Percentiles rank a stretch among this genome's conserved stretches.
phyloP scores from a whole-genome alignment of 2,797 vertebrate genomes.

The Anguilla megastoma region DNA sequence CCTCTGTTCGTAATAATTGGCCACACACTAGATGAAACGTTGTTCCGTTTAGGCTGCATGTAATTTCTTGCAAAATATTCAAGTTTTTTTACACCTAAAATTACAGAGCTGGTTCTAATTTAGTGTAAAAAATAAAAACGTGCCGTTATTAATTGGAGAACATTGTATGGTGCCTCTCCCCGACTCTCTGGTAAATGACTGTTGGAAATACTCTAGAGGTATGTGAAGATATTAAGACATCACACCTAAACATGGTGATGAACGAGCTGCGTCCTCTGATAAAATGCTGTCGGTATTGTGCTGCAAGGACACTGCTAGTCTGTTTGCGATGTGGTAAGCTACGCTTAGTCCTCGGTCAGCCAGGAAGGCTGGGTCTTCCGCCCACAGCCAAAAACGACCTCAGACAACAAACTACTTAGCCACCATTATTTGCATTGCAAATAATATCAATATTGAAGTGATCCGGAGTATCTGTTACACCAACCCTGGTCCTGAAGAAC shows the following conservation, averaged over 20 bases:
- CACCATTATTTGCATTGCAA: background rate
- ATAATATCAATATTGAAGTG: background rate
- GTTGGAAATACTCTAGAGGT: background rate
- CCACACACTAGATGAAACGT: background rate
- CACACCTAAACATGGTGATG: background rate
- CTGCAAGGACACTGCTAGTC: background rate
- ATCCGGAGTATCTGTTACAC: background rate
- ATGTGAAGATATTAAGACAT: background rate
- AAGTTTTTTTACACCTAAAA: background rate
- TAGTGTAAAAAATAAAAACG: background rate
- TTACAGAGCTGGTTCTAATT: background rate
- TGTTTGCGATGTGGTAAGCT: background rate
- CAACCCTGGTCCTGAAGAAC: background rate
- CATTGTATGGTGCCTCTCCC: background rate
- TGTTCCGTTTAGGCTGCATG: background rate
- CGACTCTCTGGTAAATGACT: background rate
- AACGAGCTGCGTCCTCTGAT: background rate
- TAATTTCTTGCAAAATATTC: background rate
- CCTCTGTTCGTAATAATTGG: background rate
- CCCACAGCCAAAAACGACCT: background rate
- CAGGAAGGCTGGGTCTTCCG: background rate
- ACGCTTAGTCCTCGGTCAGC: background rate
- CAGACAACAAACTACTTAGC: background rate
- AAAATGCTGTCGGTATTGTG: background rate
- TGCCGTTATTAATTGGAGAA: background rate